These are phyloP conservation scores for Aphelinus atriplicis DNA, from an alignment of 1,140 invertebrate genomes.

Conservation along the genomic window DNA sequence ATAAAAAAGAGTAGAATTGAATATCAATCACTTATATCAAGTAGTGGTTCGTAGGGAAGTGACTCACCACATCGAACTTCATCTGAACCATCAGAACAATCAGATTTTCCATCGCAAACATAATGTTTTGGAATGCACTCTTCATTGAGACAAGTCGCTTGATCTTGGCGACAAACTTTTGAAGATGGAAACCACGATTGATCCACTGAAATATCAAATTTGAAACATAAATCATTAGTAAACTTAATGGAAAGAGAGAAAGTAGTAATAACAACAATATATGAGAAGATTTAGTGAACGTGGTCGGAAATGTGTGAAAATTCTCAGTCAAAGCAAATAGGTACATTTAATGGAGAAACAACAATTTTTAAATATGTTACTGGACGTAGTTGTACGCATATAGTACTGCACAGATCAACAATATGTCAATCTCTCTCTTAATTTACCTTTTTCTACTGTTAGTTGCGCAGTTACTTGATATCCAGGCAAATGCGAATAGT, in stretches of 20 bases:
- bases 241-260: not conserved
- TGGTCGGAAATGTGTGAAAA: no score
- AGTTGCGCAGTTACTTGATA: conserved; percentile 72
- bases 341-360: no score
- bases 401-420: no score
- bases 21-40: no score
- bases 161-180: conserved; percentile 74
- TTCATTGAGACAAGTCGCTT: conserved; percentile 92
- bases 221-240: not conserved
- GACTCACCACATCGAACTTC: conserved; percentile 87
- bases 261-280: no score
- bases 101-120: conserved; percentile 83
- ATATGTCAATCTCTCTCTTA: not conserved
- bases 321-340: no score
- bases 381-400: no score
- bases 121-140: conserved; percentile 85
- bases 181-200: conserved; percentile 62
- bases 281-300: no score
- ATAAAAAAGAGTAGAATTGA: no score
- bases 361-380: no score
- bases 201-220: conserved; percentile 56
- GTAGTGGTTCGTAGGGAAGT: not conserved
- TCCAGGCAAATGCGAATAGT: conserved; percentile 71
- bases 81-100: conserved; percentile 90
- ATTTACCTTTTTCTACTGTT: conserved; percentile 75